A percentile compares a stretch with the other conserved stretches of the same genome.
These are phyloP conservation scores for Platycheirus rosarum DNA, from an alignment of 2,888 invertebrate species.

Conservation along the genomic window DNA sequence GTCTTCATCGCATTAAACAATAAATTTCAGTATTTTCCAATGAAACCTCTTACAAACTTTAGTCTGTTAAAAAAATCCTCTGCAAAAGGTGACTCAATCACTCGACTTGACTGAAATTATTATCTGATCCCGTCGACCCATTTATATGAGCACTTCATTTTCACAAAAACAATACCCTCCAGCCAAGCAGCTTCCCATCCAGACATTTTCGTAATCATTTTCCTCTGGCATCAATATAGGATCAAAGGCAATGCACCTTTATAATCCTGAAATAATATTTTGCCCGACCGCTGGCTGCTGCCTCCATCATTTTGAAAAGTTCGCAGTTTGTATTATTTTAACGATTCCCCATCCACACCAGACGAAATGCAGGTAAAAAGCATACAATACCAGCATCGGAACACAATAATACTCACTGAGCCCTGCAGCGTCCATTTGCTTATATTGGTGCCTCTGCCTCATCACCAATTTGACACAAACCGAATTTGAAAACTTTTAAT, in stretches of 20 bases:
- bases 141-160: not conserved
- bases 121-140: not conserved
- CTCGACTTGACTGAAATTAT: no score
- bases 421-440: not conserved
- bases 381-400: not conserved
- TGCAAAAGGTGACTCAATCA: no score
- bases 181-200: not conserved
- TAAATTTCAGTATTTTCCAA: no score
- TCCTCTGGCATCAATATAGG: not conserved
- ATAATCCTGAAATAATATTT: constrained; percentile 7
- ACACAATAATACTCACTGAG: no score
- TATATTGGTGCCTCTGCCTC: not conserved
- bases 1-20: no score
- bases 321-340: constrained; percentile 5
- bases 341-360: constrained; percentile 22
- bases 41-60: no score
- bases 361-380: not conserved
- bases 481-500: constrained; percentile 62
- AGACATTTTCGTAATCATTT: constrained; percentile 22
- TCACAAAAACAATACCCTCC: not conserved
- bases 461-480: constrained; percentile 40
- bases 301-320: no score
- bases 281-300: no score
- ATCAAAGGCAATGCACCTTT: no score
- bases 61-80: no score